These are phyloP conservation scores for Maniola jurtina DNA, from an alignment of 1,140 invertebrate species.

Conservation along the genomic window DNA sequence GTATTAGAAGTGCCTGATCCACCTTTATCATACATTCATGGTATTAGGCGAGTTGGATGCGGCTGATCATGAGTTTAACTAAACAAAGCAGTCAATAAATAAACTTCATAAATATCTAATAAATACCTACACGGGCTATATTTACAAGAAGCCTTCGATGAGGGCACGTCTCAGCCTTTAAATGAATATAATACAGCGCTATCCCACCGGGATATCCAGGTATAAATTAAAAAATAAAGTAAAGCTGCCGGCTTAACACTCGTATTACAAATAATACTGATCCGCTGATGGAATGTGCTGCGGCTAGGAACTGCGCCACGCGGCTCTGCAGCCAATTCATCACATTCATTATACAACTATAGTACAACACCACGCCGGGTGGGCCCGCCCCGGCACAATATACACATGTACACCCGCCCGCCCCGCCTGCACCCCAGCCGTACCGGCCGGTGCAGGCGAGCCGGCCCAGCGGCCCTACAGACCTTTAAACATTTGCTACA, in stretches of 20 bases:
- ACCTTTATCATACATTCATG: too few species aligned
- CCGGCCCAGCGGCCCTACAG: conserved; percentile 10
- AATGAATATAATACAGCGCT: conserved; percentile 77
- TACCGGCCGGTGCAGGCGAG: not conserved
- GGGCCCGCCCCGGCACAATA: conserved; percentile 19
- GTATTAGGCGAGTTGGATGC: conserved; percentile 47
- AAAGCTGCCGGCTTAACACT: conserved; percentile 76
- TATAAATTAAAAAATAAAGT: conserved; percentile 78
- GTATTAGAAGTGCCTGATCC: too few species aligned
- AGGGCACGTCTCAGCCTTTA: conserved; percentile 69
- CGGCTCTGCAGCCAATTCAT: conserved; percentile 60
- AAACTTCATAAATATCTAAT: conserved; percentile 79
- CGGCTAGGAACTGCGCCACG: conserved; percentile 64
- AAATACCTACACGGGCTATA: conserved; percentile 78
- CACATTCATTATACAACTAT: conserved; percentile 67
- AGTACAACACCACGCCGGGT: conserved; percentile 20
- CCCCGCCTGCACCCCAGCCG: not conserved
- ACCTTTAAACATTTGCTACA: conserved; percentile 55
- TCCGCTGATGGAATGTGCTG: conserved; percentile 69
- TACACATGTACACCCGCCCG: conserved; percentile 2
- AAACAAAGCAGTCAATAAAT: conserved; percentile 79
- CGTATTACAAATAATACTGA: conserved; percentile 78
- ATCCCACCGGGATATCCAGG: conserved; percentile 71
- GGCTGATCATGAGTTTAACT: conserved; percentile 66
- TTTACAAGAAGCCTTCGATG: conserved; percentile 73